phyloP scores from a whole-genome alignment of 2,113 vertebrate genomes.

The Hemichromis elongatus region DNA sequence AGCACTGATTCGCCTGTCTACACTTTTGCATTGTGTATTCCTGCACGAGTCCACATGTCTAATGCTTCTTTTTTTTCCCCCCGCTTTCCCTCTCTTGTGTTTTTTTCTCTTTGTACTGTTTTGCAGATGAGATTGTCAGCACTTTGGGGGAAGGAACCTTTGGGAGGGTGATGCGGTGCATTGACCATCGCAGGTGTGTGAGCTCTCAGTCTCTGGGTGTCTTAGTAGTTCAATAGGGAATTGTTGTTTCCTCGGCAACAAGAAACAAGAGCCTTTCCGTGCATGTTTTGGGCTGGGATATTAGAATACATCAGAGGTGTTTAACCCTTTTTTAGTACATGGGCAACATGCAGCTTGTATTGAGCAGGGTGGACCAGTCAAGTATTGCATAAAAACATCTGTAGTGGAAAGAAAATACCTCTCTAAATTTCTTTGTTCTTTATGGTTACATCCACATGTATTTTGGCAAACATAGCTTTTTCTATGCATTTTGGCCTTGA shows the following conservation, averaged over 20 bases:
- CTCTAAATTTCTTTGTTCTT: background rate
- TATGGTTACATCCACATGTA: background rate
- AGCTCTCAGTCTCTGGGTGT: background rate
- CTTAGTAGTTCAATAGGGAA: background rate
- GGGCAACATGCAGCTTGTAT: background rate
- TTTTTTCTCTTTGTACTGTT: slow-evolving; percentile 58
- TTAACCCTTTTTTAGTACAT: background rate
- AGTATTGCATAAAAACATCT: background rate
- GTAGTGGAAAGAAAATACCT: background rate
- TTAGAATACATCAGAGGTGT: background rate
- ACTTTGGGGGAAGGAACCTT: slow-evolving; percentile 96
- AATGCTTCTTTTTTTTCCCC: background rate
- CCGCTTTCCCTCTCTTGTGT: slow-evolving; percentile 29
- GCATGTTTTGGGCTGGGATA: background rate
- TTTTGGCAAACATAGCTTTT: background rate
- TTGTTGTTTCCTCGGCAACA: background rate
- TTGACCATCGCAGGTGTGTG: slow-evolving; percentile 90
- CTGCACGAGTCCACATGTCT: slow-evolving; percentile 35
- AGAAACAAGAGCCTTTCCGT: background rate
- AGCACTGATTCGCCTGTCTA: slow-evolving; percentile 52
- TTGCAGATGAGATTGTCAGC: slow-evolving; percentile 92
- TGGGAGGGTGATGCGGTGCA: slow-evolving; percentile 91
- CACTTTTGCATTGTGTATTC: slow-evolving; percentile 31
- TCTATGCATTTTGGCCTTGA: background rate
- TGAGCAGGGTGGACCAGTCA: background rate